These are phyloP conservation scores for Heliopora coerulea DNA, from an alignment of 92 coral and sea anemone genomes.

Conservation along the genomic window DNA sequence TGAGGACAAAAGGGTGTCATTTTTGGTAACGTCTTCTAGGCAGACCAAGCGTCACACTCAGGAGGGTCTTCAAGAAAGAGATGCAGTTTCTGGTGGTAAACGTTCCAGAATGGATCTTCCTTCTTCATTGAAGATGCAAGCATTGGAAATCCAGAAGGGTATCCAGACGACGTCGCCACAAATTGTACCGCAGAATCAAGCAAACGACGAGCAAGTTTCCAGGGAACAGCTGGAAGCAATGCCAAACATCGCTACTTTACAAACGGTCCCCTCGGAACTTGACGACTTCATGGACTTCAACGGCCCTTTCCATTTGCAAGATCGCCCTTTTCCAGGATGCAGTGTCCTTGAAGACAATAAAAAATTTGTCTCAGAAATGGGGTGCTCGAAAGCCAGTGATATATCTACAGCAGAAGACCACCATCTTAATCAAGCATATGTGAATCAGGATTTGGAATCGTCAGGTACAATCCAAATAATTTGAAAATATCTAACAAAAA, in stretches of 20 bases:
- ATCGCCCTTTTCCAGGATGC: background rate
- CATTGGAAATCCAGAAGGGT: background rate
- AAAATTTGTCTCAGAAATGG: background rate
- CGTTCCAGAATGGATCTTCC: background rate
- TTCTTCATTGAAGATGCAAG: background rate
- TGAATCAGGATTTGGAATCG: background rate
- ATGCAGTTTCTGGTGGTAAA: background rate
- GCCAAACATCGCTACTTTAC: background rate
- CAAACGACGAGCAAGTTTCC: background rate
- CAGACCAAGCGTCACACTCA: background rate
- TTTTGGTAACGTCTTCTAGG: background rate
- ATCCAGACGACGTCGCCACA: background rate
- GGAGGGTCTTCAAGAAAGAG: background rate
- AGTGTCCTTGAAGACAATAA: background rate
- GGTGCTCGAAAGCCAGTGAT: no score
- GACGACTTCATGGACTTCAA: background rate
- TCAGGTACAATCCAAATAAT: no score
- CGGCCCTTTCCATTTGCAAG: background rate
- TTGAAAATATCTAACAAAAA: no score
- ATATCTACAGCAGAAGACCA: no score
- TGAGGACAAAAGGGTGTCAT: background rate
- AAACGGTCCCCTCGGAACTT: background rate
- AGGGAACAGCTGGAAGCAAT: background rate
- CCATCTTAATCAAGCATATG: background rate
- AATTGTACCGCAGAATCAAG: slow-evolving; percentile 19